Evolutionary conservation across 2,888 invertebrate species (phyloP).

Genomic region (Anticlea derivata): DNA sequence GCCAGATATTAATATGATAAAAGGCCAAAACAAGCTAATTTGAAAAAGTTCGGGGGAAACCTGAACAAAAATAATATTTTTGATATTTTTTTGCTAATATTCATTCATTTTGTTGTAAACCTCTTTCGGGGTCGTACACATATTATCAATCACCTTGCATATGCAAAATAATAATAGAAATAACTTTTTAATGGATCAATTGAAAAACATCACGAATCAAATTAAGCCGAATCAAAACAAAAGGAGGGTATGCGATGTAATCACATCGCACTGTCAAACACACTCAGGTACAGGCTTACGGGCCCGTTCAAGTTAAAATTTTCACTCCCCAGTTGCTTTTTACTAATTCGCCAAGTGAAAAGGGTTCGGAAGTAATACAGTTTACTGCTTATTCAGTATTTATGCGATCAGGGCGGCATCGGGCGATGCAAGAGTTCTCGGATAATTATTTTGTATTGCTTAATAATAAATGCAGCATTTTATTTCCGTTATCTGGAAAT

Average conservation of each 20-base stretch:
- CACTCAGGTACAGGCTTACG: slow-evolving; percentile 78
- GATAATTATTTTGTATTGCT: slow-evolving; percentile 47
- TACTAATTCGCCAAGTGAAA: slow-evolving; percentile 84
- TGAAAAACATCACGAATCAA: slow-evolving; percentile 72
- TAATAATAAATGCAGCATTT: slow-evolving; percentile 29
- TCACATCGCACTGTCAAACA: slow-evolving; percentile 82
- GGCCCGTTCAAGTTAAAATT: slow-evolving; percentile 82
- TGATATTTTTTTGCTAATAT: too few relatives aligned
- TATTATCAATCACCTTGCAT: too few relatives aligned
- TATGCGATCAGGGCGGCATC: slow-evolving; percentile 74
- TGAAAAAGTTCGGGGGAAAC: too few relatives aligned
- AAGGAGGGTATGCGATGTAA: slow-evolving; percentile 75
- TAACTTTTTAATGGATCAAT: slow-evolving; percentile 44
- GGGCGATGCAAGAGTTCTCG: slow-evolving; percentile 66
- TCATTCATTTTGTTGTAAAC: too few relatives aligned
- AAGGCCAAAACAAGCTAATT: too few relatives aligned
- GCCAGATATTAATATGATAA: too few relatives aligned
- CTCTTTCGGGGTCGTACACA: too few relatives aligned
- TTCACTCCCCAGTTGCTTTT: slow-evolving; percentile 83
- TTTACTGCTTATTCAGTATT: slow-evolving; percentile 84
- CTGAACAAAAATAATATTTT: too few relatives aligned
- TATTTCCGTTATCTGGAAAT: slow-evolving; percentile 15
- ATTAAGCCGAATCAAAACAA: slow-evolving; percentile 79
- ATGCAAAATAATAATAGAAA: too few relatives aligned
- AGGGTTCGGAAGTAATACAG: slow-evolving; percentile 84